phyloP scores from a whole-genome alignment of 2,888 invertebrate genomes.

The Acronicta alni region DNA sequence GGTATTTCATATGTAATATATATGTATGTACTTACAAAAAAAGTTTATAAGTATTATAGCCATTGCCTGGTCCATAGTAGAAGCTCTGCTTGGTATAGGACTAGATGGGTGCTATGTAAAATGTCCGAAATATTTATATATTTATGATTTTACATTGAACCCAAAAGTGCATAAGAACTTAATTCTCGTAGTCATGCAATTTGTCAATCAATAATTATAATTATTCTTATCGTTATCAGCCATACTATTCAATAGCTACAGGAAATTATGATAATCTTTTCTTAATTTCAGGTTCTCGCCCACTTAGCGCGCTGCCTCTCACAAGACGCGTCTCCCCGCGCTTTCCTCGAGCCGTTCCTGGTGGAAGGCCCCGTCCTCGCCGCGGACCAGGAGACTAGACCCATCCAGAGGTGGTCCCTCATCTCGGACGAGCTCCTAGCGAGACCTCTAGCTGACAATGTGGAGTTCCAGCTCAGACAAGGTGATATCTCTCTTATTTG shows the following conservation, averaged over 20 bases:
- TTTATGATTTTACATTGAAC: too few species aligned
- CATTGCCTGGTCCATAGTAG: too few species aligned
- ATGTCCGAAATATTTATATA: too few species aligned
- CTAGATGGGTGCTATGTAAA: too few species aligned
- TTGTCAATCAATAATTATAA: too few species aligned
- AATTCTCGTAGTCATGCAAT: neutral
- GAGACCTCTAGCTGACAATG: conserved; percentile 94
- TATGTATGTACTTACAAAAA: too few species aligned
- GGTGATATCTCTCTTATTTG: conserved; percentile 97
- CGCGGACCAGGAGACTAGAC: conserved; percentile 94
- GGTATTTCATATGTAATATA: too few species aligned
- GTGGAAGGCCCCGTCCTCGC: conserved; percentile 95
- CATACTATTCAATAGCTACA: neutral
- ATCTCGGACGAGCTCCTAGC: conserved; percentile 97
- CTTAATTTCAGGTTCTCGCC: conserved; percentile 90
- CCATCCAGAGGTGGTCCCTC: conserved; percentile 98
- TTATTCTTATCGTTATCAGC: too few species aligned
- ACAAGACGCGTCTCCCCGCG: conserved; percentile 97
- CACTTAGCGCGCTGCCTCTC: conserved; percentile 97
- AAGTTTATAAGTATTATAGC: too few species aligned
- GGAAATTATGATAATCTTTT: neutral
- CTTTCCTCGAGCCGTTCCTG: conserved; percentile 98
- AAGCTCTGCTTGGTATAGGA: too few species aligned
- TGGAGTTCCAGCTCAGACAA: conserved; percentile 97
- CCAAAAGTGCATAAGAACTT: too few species aligned